A percentile compares a stretch with the other conserved stretches of the same genome.
phyloP scores from a whole-genome alignment of 2,888 invertebrate genomes.

The Rhingia rostrata region DNA sequence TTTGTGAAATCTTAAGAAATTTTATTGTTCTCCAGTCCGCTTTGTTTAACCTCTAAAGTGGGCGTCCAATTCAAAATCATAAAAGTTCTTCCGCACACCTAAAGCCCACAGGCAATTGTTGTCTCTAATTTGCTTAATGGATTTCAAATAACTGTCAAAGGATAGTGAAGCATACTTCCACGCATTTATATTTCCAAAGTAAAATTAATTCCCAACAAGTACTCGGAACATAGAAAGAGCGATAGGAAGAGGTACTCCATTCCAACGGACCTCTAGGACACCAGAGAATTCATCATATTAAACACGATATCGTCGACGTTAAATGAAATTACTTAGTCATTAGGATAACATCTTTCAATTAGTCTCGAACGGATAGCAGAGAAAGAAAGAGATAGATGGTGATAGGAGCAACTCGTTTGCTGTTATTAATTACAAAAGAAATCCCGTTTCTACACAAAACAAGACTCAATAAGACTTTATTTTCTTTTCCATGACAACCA shows the following conservation, averaged over 20 bases:
- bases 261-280: not conserved
- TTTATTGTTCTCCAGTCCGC: too few relatives aligned
- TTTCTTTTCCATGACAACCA: not conserved
- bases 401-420: not conserved
- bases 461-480: not conserved
- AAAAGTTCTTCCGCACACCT: constrained; percentile 17
- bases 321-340: not conserved
- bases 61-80: not conserved
- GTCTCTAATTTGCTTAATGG: constrained; percentile 14
- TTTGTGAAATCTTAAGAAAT: too few relatives aligned
- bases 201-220: not conserved
- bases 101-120: constrained; percentile 16
- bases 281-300: not conserved
- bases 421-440: constrained; percentile 29
- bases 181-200: not conserved
- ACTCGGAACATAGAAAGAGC: not conserved
- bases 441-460: constrained; percentile 16
- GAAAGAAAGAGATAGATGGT: too few relatives aligned
- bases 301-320: not conserved
- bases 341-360: constrained; percentile 9
- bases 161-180: not conserved
- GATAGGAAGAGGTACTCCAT: too few relatives aligned
- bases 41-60: too few relatives aligned
- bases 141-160: constrained; percentile 38
- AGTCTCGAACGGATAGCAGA: not conserved